These are phyloP conservation scores for Lineus longissimus DNA, from an alignment of 1,140 invertebrate genomes.

Conservation along the genomic window DNA sequence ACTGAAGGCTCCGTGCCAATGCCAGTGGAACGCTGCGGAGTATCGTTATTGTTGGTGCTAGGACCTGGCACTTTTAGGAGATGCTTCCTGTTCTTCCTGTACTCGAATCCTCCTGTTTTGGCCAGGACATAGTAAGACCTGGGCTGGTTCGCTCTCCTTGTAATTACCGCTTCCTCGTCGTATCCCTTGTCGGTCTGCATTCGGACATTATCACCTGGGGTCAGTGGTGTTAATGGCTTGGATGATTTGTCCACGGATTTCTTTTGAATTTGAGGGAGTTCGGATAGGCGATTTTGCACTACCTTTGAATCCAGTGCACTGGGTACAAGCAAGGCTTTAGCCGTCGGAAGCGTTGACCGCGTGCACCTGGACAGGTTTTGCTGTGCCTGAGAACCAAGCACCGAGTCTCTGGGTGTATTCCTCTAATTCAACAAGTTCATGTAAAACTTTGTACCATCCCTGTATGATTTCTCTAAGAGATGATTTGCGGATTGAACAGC, in stretches of 20 bases:
- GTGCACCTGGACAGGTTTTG: background rate
- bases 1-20: too few species aligned
- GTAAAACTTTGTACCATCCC: background rate
- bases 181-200: too few species aligned
- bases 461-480: background rate
- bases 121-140: too few species aligned
- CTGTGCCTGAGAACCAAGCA: background rate
- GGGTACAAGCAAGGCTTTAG: background rate
- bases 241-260: background rate
- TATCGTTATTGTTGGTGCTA: too few species aligned
- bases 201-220: too few species aligned
- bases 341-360: background rate
- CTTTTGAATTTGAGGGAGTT: background rate
- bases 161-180: too few species aligned
- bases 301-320: background rate
- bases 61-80: too few species aligned
- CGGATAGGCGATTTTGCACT: background rate
- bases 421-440: background rate
- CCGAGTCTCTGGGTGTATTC: background rate
- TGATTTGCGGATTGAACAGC: background rate
- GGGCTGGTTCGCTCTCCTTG: too few species aligned
- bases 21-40: too few species aligned
- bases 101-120: too few species aligned
- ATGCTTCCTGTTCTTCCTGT: too few species aligned
- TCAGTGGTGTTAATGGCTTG: too few species aligned